phyloP scores from a whole-genome alignment of 2,113 vertebrate genomes.

The Apeltes quadracus region DNA sequence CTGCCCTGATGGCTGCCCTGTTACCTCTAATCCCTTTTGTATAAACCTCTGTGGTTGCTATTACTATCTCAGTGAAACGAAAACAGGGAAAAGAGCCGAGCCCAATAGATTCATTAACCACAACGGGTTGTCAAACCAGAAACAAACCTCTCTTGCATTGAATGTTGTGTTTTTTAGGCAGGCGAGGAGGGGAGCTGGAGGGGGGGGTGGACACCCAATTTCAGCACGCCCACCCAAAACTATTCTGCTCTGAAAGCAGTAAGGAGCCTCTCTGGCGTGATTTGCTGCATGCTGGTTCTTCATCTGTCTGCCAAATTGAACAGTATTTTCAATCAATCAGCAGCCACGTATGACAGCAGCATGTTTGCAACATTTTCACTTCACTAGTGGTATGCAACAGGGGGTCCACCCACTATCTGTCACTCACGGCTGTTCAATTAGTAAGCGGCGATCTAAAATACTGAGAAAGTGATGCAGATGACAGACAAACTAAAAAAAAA shows the following conservation, averaged over 20 bases:
- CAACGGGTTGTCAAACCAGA: background rate
- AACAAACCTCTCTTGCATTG: background rate
- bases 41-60: background rate
- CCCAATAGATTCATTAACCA: constrained; percentile 9
- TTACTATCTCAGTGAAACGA: background rate
- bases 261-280: constrained; percentile 34
- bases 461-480: constrained; percentile 10
- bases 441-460: constrained; percentile 32
- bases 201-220: background rate
- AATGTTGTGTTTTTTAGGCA: constrained; percentile 20
- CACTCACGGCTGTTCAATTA: constrained; percentile 8
- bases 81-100: constrained; percentile 2
- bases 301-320: constrained; percentile 36
- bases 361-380: constrained; percentile 8
- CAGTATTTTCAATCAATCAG: constrained; percentile 54
- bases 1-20: background rate
- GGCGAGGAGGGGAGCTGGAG: background rate
- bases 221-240: constrained; percentile 24
- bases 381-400: constrained; percentile 1
- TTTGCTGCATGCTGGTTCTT: constrained; percentile 54
- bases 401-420: background rate
- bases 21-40: background rate
- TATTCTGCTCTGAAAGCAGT: constrained; percentile 33
- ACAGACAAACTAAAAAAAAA: constrained; percentile 31
- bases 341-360: background rate